phyloP scores from a whole-genome alignment of 2,888 invertebrate species.

The Xestoiulus laeticollis region DNA sequence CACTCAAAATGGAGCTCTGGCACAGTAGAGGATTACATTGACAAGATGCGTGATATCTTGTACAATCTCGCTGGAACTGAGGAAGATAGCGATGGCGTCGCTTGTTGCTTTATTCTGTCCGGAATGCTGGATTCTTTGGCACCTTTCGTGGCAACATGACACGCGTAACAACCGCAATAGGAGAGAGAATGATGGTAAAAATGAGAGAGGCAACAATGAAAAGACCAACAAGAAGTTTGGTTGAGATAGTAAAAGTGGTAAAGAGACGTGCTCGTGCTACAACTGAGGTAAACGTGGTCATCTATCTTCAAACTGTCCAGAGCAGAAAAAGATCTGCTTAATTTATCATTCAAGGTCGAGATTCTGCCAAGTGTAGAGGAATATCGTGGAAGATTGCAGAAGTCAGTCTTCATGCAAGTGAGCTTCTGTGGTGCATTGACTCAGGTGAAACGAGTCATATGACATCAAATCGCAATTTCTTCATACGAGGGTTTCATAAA shows the following conservation, averaged over 20 bases:
- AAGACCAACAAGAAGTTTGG: not conserved
- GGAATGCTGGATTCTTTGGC: no score
- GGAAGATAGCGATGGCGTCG: no score
- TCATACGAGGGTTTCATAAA: not conserved
- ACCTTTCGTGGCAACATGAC: no score
- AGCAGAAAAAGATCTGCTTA: not conserved
- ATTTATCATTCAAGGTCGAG: not conserved
- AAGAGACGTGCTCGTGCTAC: not conserved
- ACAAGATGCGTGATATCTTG: no score
- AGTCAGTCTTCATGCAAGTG: not conserved
- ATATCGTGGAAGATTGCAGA: not conserved
- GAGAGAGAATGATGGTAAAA: no score
- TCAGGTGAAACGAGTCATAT: not conserved
- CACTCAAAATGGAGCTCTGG: no score
- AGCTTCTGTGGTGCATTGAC: no score
- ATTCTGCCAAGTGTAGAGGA: not conserved
- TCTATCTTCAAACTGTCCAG: not conserved
- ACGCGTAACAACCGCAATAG: no score
- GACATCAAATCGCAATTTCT: not conserved
- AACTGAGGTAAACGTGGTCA: not conserved
- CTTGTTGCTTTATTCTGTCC: no score
- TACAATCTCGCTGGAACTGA: no score
- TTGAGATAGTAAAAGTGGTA: not conserved
- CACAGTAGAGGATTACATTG: no score
- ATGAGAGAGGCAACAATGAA: no score